phyloP scores from a whole-genome alignment of 2,113 vertebrate genomes.

The Rhea americana region DNA sequence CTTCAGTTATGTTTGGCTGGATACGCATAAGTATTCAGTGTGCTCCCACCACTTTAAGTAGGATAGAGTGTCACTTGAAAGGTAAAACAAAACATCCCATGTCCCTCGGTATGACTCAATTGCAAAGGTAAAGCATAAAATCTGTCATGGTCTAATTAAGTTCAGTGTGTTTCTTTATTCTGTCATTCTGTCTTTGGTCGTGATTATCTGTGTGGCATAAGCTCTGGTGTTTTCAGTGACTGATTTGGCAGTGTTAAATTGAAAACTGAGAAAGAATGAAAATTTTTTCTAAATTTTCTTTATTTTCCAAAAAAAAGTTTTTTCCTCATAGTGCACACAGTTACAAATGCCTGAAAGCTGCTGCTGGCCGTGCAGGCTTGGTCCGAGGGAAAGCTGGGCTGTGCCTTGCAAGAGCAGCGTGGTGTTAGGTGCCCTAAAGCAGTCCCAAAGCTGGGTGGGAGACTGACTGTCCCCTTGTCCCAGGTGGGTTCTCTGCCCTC shows the following conservation, averaged over 20 bases:
- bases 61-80: neutral
- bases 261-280: neutral
- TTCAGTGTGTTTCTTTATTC: neutral
- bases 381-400: neutral
- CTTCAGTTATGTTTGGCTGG: neutral
- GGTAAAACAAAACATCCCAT: neutral
- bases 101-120: neutral
- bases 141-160: accelerated
- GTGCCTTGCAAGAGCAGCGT: neutral
- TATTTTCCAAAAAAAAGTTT: neutral
- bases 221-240: neutral
- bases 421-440: neutral
- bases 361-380: accelerated
- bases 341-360: neutral
- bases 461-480: accelerated
- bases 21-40: neutral
- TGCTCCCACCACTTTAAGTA: neutral
- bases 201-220: neutral
- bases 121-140: neutral
- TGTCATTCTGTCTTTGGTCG: neutral
- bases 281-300: neutral
- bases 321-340: neutral
- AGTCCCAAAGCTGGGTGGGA: neutral
- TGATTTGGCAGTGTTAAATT: neutral
- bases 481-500: neutral